These are phyloP conservation scores for Oligia strigilis DNA, from an alignment of 2,888 invertebrate genomes.

Conservation along the genomic window DNA sequence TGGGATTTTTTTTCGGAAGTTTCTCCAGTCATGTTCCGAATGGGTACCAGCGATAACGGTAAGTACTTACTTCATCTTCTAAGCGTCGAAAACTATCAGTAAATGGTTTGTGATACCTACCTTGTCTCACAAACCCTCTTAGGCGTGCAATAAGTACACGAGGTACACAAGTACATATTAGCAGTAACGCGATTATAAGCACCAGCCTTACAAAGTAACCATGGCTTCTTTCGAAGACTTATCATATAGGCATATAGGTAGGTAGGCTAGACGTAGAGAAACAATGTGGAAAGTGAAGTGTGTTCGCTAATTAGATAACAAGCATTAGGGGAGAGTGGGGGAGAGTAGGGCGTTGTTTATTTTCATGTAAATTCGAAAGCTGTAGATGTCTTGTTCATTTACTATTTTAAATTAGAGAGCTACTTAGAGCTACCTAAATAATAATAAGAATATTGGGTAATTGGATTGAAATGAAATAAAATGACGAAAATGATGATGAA, in stretches of 20 bases:
- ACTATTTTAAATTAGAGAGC: background rate
- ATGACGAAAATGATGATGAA: too few species aligned
- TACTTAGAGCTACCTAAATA: background rate
- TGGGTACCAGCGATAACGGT: background rate
- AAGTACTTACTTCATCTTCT: background rate
- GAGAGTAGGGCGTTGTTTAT: constrained; percentile 13
- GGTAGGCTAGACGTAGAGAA: background rate
- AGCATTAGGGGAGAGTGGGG: constrained; percentile 9
- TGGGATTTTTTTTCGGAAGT: background rate
- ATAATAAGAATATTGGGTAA: background rate
- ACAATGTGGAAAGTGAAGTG: constrained; percentile 35
- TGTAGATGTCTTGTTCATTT: background rate
- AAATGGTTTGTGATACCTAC: background rate
- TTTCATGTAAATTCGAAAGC: constrained; percentile 26
- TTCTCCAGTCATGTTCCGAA: background rate
- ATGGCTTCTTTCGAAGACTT: constrained; percentile 65
- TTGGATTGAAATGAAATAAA: background rate
- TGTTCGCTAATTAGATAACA: constrained; percentile 45
- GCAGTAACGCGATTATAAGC: constrained; percentile 71
- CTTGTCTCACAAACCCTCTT: background rate
- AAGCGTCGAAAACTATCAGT: background rate
- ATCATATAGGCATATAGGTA: background rate
- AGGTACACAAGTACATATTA: background rate
- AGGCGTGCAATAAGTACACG: background rate
- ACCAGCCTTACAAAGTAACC: constrained; percentile 49